A percentile compares a stretch with the other conserved stretches of the same genome.
Conservation (phyloP, 1,140 invertebrate species). For the Drosophila virilis region DNA sequence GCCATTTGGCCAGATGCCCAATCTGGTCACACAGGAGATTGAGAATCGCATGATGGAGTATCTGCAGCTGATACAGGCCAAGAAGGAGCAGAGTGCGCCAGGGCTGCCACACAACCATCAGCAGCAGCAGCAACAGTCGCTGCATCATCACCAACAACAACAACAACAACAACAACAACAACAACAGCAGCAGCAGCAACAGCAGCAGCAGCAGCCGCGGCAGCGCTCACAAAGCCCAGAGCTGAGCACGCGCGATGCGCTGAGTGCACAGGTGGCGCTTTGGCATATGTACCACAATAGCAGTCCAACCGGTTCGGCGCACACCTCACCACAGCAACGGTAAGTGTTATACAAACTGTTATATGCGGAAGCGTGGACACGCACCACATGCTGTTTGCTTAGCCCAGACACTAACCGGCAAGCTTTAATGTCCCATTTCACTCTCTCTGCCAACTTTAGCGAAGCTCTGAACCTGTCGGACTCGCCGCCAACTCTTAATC, state of each 20-base stretch:
- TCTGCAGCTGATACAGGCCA: slow-evolving; percentile 88
- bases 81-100: slow-evolving; percentile 82
- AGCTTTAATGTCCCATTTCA: neutral
- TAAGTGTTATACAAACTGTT: slow-evolving; percentile 30
- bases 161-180: slow-evolving; percentile 84
- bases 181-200: slow-evolving; percentile 84
- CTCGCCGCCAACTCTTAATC: slow-evolving; percentile 85
- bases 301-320: slow-evolving; percentile 78
- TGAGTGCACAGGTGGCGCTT: slow-evolving; percentile 89
- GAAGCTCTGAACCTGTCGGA: slow-evolving; percentile 88
- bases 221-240: slow-evolving; percentile 86
- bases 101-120: slow-evolving; percentile 84
- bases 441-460: slow-evolving; percentile 69
- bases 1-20: slow-evolving; percentile 84
- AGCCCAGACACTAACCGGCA: slow-evolving; percentile 33
- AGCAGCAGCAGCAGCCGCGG: slow-evolving; percentile 84
- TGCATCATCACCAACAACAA: slow-evolving; percentile 85
- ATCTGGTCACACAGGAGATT: slow-evolving; percentile 88
- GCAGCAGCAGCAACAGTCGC: slow-evolving; percentile 84
- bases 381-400: neutral
- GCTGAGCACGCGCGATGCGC: slow-evolving; percentile 85
- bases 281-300: slow-evolving; percentile 92
- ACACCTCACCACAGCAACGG: slow-evolving; percentile 78
- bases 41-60: slow-evolving; percentile 92
- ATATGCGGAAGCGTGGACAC: neutral